A percentile compares a stretch with the other conserved stretches of the same genome.
Conservation (phyloP, 2,113 vertebrate genomes). For the Bubo scandiacus region DNA sequence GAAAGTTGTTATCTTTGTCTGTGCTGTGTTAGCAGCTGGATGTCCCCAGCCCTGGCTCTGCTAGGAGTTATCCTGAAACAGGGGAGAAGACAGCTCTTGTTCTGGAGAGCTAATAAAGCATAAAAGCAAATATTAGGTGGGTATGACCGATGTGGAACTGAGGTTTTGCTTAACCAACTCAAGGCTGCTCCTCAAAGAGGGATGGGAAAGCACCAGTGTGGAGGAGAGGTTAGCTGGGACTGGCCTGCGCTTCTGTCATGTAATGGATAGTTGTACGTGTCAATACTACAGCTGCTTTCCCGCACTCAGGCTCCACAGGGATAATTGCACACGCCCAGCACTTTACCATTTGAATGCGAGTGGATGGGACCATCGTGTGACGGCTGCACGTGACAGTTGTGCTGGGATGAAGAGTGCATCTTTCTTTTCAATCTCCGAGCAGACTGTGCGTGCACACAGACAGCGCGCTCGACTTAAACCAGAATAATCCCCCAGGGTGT, state of each 20-base stretch:
- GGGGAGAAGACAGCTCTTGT: background rate
- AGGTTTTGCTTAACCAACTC: background rate
- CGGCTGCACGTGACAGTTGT: background rate
- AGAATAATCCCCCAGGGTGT: background rate
- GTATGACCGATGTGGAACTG: background rate
- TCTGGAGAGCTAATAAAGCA: background rate
- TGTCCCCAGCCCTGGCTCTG: background rate
- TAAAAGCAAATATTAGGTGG: background rate
- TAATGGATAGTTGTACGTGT: background rate
- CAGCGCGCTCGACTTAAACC: background rate
- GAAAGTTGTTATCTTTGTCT: background rate
- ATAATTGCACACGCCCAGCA: background rate
- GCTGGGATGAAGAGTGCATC: background rate
- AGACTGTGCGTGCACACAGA: background rate
- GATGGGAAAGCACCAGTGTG: background rate
- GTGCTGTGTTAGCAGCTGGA: background rate
- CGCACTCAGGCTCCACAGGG: background rate
- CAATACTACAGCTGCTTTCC: background rate
- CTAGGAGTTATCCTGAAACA: background rate
- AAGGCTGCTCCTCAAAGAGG: background rate
- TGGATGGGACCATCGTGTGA: background rate
- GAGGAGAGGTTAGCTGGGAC: background rate
- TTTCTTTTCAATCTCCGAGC: background rate
- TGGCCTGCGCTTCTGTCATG: rapidly evolving
- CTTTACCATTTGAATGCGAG: background rate